Percentiles rank a stretch among this genome's conserved stretches.
These are phyloP conservation scores for Leptothorax acervorum DNA, from an alignment of 2,888 invertebrate genomes.

Conservation along the genomic window DNA sequence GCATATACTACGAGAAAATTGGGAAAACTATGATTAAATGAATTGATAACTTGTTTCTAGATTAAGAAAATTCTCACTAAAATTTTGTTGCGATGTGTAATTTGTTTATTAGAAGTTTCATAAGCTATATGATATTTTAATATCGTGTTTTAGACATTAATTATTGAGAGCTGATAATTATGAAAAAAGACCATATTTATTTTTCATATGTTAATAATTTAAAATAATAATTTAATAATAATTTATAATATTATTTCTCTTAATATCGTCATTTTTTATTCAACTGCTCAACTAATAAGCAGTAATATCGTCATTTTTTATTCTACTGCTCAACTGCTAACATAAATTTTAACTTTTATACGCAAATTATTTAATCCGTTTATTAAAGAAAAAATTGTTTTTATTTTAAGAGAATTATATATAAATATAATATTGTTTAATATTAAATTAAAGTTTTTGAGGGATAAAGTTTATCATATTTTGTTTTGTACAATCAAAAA, in stretches of 20 bases:
- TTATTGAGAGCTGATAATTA: background rate
- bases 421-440: background rate
- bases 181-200: background rate
- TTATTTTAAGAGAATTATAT: background rate
- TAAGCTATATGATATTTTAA: background rate
- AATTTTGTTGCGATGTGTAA: background rate
- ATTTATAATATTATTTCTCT: too few relatives aligned
- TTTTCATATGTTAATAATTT: background rate
- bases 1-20: background rate
- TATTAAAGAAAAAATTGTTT: background rate
- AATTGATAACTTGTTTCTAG: constrained; percentile 1
- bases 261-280: too few relatives aligned
- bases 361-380: background rate
- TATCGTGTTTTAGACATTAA: background rate
- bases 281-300: background rate
- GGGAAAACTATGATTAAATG: background rate
- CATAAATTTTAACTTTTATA: background rate
- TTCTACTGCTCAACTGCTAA: background rate
- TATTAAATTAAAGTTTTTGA: background rate
- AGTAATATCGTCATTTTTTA: too few relatives aligned
- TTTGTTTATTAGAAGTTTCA: background rate
- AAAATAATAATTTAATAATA: too few relatives aligned
- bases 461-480: background rate
- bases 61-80: background rate
- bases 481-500: background rate